phyloP scores from a whole-genome alignment of 2,888 invertebrate genomes.

The Agrotis clavis region DNA sequence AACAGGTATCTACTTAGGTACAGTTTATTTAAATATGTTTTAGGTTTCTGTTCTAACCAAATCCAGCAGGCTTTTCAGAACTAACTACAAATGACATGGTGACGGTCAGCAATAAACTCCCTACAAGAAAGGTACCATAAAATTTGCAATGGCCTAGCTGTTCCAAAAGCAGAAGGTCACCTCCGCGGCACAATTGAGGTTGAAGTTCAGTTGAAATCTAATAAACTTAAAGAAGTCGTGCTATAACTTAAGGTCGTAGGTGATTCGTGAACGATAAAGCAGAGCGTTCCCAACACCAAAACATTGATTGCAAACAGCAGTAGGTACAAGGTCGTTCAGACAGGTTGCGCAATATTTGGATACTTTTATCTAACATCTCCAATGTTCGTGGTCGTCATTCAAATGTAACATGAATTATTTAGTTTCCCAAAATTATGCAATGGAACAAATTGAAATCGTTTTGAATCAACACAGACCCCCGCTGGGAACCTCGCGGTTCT shows the following conservation, averaged over 20 bases:
- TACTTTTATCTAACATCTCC: slow-evolving; percentile 80
- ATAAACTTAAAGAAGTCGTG: slow-evolving; percentile 58
- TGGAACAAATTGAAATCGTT: slow-evolving; percentile 85
- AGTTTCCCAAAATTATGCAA: slow-evolving; percentile 87
- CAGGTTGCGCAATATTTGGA: slow-evolving; percentile 77
- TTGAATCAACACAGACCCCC: slow-evolving; percentile 81
- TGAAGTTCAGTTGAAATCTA: slow-evolving; percentile 50
- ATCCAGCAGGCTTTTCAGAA: not conserved
- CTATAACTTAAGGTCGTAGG: slow-evolving; percentile 60
- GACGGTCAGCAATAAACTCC: not conserved
- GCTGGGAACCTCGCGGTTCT: slow-evolving; percentile 73
- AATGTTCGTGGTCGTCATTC: slow-evolving; percentile 75
- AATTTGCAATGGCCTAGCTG: slow-evolving; percentile 8
- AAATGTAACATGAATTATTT: slow-evolving; percentile 83
- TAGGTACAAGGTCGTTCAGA: slow-evolving; percentile 74
- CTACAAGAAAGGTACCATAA: not conserved
- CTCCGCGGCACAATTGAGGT: slow-evolving; percentile 35
- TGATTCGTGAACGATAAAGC: slow-evolving; percentile 66
- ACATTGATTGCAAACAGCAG: slow-evolving; percentile 73
- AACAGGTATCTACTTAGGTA: slow-evolving; percentile 7
- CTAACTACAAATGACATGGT: not conserved
- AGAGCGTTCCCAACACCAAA: slow-evolving; percentile 67
- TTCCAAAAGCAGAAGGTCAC: slow-evolving; percentile 33
- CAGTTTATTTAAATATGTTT: not conserved
- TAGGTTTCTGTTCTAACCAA: not conserved